Evolutionary conservation across 2,888 invertebrate genomes (phyloP), one percentile per base, ranked within the genome.

Genomic region (Xestia ashworthii): DNA sequence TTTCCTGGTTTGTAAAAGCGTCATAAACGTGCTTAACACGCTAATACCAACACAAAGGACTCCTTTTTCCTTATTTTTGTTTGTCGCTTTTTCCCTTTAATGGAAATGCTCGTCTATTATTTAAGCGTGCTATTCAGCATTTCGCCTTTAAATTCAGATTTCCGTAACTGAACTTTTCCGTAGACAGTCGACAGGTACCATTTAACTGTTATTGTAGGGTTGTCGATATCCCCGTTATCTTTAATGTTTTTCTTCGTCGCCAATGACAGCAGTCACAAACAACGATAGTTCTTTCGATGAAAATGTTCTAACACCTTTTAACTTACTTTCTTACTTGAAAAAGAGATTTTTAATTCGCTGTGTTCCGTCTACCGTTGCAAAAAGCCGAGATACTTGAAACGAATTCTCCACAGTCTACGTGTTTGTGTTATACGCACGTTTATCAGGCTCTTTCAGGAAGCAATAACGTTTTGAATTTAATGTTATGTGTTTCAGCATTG

Each of bases 41-140:
- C 12, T 48, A 22, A 78, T 46, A 50, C 44, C 74, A 11, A 44
- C 44, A 48, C 58, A 60, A 81, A 6, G 22, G 9, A 53, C 32
- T 71, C 25, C 41, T 46, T 55, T 48, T n/a, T 60, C 22, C 41
- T 48, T 84, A n/a, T 44, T 44, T 85, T 85, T 48, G 74, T 83
- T 81, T 70, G 64, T 64, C 58, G 48, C 19, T 55, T 55, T 50
- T 6, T 68, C 74, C 74, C 77, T 74, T 69, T 78, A 55, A 70
- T 50, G 71, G 70, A 65, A 76, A 62, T 60, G 14, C 53, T 22
- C 19, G 25, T 38, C 48, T 48, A 68, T 77, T 44, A 67, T 76
- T 74, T 69, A 66, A 67, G 75, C 62, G 72, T 66, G 12, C 38
- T 58, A 16, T 58, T 58, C 46, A 32, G 11, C 53, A 65, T 22